phyloP scores from a whole-genome alignment of 2,113 vertebrate species.

The Sturnira hondurensis region DNA sequence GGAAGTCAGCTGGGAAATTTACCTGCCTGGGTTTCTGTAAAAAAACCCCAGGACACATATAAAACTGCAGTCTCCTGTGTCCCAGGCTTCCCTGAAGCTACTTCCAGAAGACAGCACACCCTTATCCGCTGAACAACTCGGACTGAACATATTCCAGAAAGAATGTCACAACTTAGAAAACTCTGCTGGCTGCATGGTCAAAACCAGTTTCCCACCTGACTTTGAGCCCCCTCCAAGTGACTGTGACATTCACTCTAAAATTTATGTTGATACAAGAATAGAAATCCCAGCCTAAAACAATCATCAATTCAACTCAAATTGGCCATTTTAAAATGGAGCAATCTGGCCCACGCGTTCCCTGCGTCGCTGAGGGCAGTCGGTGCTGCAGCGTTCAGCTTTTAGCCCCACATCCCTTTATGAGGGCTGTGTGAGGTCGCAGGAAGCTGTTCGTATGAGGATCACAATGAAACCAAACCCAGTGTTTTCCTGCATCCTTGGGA shows the following conservation, averaged over 20 bases:
- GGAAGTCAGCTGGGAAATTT: background rate
- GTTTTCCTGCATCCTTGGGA: background rate
- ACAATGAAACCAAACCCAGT: slow-evolving; percentile 8
- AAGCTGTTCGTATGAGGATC: background rate
- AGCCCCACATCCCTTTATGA: slow-evolving; percentile 36
- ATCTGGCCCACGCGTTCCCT: background rate
- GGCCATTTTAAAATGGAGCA: slow-evolving; percentile 3
- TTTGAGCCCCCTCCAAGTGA: slow-evolving; percentile 7
- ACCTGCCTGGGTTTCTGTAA: too few species aligned
- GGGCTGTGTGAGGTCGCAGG: background rate
- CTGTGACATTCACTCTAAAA: background rate
- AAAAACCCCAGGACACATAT: too few species aligned
- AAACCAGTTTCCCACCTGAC: background rate
- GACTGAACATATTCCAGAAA: background rate
- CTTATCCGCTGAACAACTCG: background rate
- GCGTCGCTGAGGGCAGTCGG: background rate
- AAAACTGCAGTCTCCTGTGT: background rate
- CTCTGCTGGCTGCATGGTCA: background rate
- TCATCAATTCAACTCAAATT: slow-evolving; percentile 32
- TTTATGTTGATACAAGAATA: background rate
- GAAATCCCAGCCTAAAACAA: background rate
- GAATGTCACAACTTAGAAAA: background rate
- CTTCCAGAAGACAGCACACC: background rate
- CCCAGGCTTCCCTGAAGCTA: background rate
- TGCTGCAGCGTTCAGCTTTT: background rate